These are phyloP conservation scores for Tokudaia muenninki DNA, from an alignment of 2,797 vertebrate genomes.

Conservation along the genomic window DNA sequence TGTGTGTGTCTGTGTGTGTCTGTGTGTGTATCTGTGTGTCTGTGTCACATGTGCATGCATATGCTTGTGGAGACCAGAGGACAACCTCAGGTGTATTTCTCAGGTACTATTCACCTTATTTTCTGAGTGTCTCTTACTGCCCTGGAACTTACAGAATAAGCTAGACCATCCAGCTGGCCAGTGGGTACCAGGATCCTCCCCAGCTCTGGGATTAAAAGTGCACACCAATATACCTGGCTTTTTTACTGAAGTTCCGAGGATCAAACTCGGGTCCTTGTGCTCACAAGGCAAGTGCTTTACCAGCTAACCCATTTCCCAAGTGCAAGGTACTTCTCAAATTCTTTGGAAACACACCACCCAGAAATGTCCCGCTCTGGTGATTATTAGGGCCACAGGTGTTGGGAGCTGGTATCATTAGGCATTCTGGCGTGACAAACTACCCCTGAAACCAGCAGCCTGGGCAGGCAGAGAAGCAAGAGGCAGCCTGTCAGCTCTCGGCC, in stretches of 20 bases:
- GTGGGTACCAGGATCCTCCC: neutral
- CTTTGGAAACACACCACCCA: neutral
- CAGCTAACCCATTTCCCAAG: neutral
- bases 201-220: neutral
- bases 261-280: neutral
- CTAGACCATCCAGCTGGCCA: neutral
- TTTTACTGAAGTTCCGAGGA: neutral
- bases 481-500: constrained; percentile 77
- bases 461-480: constrained; percentile 44
- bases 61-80: neutral
- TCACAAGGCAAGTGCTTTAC: neutral
- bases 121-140: neutral
- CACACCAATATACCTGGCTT: neutral
- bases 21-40: neutral
- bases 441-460: neutral
- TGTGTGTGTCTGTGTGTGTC: neutral
- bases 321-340: neutral
- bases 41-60: neutral
- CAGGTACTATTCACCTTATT: neutral
- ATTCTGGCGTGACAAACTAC: neutral
- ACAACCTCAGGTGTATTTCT: neutral
- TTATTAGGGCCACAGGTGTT: neutral
- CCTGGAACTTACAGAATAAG: neutral
- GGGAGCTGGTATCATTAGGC: neutral
- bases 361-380: neutral